Evolutionary conservation across 2,888 invertebrate species (phyloP), one percentile per base, ranked within the genome.

Genomic region (Acleris literana): DNA sequence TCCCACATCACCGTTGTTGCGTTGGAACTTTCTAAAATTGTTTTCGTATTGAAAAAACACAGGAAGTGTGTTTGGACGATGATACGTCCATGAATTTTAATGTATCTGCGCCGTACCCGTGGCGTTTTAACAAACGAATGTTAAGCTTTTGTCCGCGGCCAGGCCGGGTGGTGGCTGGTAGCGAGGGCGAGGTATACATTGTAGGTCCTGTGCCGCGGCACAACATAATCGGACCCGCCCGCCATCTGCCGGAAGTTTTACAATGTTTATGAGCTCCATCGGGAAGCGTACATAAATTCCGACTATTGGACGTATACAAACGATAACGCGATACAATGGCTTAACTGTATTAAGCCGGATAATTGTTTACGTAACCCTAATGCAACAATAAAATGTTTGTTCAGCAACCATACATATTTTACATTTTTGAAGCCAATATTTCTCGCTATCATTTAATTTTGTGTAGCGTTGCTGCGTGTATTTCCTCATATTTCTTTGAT

Each of bases 191-290:
- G 29, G 66, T 57, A 61, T 58, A 64, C 58, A 70, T 66, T 71
- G 68, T 69, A 68, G 74, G 72, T 72, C 65, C 65, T 56, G 73
- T 62, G 69, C 79, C 75, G 65, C 46, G 39, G 60, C 69, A 69
- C 68, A 78, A 81, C 83, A 87, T 88, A 86, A 88, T 87, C 89
- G 83, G 77, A 80, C 76, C 78, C 85, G 84, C 81, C 80, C 82
- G 83, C 87, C 88, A 89, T 87, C 86, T 89, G 88, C 86, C 91
- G 90, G 90, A 91, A 88, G 88, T 89, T 90, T 86, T 90, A 86
- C 89, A 89, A 88, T 88, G 88, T 91, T 90, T 91, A 90, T 90
- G 87, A 88, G 87, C 83, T 83, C 83, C 86, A 88, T 87, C 83
- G 89, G 90, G 83, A 87, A 88, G 84, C 84, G 83, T 82, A 81